Evolutionary conservation across 2,113 vertebrate species (phyloP).

Genomic region (Muntiacus reevesi): DNA sequence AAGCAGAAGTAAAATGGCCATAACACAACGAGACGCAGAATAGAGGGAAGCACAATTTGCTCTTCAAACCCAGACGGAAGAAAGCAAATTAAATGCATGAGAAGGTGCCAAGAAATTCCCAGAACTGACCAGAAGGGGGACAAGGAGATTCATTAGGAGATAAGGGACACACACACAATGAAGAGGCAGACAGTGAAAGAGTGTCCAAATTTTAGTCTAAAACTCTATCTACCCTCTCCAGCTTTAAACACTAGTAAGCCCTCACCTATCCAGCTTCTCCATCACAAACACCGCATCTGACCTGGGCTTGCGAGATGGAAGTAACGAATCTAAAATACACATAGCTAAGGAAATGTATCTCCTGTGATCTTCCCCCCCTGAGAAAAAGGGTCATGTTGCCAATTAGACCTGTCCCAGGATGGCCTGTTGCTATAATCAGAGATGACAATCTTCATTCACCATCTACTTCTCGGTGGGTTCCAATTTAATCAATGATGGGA

Average conservation of each 20-base stretch:
- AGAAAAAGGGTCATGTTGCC: background rate
- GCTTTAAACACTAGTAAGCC: background rate
- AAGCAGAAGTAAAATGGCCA: background rate
- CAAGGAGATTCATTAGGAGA: background rate
- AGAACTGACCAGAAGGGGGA: background rate
- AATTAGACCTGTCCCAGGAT: background rate
- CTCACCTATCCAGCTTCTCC: background rate
- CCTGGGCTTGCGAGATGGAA: background rate
- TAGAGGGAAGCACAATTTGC: background rate
- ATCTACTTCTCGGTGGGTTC: too few species aligned
- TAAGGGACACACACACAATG: background rate
- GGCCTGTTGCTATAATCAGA: background rate
- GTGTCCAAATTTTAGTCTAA: background rate
- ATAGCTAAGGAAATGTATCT: background rate
- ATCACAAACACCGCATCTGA: background rate
- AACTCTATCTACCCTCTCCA: background rate
- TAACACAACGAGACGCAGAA: background rate
- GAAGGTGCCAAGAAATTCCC: background rate
- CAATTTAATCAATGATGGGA: background rate
- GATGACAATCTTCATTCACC: background rate
- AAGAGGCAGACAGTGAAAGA: background rate
- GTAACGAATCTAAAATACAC: background rate
- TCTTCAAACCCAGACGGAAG: background rate
- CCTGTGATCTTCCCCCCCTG: rapidly evolving
- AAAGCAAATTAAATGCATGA: background rate